A percentile compares a stretch with the other conserved stretches of the same genome.
Evolutionary conservation across 1,140 invertebrate genomes (phyloP).

Genomic region (Aphaenogaster rudis): DNA sequence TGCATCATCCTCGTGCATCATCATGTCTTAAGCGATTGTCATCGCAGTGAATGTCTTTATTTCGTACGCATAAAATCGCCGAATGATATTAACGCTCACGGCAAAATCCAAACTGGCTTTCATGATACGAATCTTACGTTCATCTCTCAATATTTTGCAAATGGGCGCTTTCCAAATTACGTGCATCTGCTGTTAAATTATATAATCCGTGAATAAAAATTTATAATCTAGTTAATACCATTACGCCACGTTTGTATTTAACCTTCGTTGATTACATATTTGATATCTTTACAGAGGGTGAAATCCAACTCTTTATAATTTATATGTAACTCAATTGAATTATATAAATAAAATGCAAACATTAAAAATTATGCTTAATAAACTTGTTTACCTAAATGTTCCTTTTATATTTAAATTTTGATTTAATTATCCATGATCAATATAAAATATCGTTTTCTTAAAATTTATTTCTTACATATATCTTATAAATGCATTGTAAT

Average conservation of each 20-base stretch:
- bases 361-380: neutral
- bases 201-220: slow-evolving; percentile 35
- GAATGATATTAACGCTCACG: slow-evolving; percentile 17
- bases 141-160: neutral
- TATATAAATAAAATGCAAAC: neutral
- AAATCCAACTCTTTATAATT: neutral
- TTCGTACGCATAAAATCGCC: slow-evolving; percentile 25
- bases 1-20: slow-evolving; percentile 19
- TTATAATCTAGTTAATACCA: neutral
- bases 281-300: neutral
- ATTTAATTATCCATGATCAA: neutral
- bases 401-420: neutral
- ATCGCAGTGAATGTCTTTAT: slow-evolving; percentile 68
- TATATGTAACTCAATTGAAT: neutral
- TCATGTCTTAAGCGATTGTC: slow-evolving; percentile 26
- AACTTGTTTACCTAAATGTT: neutral
- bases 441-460: neutral
- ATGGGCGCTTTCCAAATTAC: neutral
- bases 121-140: slow-evolving; percentile 3
- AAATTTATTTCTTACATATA: neutral
- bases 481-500: neutral
- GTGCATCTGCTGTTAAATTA: slow-evolving; percentile 18
- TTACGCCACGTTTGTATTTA: neutral
- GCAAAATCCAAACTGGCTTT: neutral
- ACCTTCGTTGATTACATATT: neutral